Percentiles rank a stretch among this genome's conserved stretches.
Conservation (phyloP, 1,140 invertebrate genomes). For the Choristoneura fumiferana region DNA sequence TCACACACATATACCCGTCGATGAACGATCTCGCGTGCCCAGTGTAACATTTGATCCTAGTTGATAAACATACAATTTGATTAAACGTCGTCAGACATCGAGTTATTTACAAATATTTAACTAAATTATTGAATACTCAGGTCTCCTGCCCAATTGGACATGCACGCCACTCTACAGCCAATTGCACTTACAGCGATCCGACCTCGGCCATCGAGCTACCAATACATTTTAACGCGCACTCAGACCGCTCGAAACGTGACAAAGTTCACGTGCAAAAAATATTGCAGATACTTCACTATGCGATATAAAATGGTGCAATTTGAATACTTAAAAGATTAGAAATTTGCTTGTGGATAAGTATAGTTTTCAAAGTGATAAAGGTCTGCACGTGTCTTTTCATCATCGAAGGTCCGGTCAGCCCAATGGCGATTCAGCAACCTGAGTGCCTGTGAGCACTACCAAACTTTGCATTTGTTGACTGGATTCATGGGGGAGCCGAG, state of each 20-base stretch:
- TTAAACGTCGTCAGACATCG: background rate
- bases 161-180: slow-evolving; percentile 6
- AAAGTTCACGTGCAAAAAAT: no score
- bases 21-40: slow-evolving; percentile 30
- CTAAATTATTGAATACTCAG: slow-evolving; percentile 17
- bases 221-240: no score
- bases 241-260: no score
- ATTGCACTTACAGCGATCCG: background rate
- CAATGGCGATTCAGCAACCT: slow-evolving; percentile 15
- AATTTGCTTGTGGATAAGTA: background rate
- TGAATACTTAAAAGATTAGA: no score
- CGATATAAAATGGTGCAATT: no score
- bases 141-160: slow-evolving; percentile 7
- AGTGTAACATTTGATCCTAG: slow-evolving; percentile 37
- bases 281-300: no score
- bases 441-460: slow-evolving; percentile 76
- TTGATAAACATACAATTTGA: slow-evolving; percentile 15
- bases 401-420: background rate
- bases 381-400: background rate
- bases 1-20: slow-evolving; percentile 23
- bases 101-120: slow-evolving; percentile 14
- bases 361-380: slow-evolving; percentile 2
- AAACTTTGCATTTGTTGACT: slow-evolving; percentile 89
- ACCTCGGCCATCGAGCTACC: slow-evolving; percentile 5
- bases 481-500: slow-evolving; percentile 92